Evolutionary conservation across 2,888 invertebrate genomes (phyloP).

Genomic region (Agrotis segetum): DNA sequence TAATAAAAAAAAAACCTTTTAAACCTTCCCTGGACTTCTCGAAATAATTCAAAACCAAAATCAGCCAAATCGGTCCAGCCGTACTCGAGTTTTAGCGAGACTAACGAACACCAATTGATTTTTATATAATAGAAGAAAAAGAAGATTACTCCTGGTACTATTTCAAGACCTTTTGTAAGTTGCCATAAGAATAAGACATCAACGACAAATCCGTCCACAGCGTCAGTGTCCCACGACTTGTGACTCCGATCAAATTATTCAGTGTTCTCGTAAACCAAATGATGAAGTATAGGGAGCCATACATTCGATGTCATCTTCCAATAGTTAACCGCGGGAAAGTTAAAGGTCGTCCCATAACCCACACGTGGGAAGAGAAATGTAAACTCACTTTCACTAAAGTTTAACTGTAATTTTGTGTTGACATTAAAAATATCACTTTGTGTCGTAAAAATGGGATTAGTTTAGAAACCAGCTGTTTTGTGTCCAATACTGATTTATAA

Average conservation of each 20-base stretch:
- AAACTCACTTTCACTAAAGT: slow-evolving; percentile 60
- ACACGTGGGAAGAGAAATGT: slow-evolving; percentile 62
- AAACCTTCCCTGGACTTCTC: no score
- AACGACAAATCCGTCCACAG: not conserved
- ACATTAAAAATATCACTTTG: slow-evolving; percentile 62
- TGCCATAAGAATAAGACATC: not conserved
- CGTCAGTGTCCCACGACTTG: slow-evolving; percentile 41
- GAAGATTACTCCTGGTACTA: no score
- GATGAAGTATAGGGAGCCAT: slow-evolving; percentile 41
- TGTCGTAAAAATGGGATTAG: slow-evolving; percentile 61
- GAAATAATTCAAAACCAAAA: no score
- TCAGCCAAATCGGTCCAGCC: no score
- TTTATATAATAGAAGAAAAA: no score
- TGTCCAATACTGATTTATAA: slow-evolving; percentile 62
- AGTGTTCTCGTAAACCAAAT: slow-evolving; percentile 31
- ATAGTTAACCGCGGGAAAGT: slow-evolving; percentile 52
- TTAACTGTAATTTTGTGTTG: slow-evolving; percentile 62
- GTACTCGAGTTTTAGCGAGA: no score
- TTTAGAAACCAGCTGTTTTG: slow-evolving; percentile 55
- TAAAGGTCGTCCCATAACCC: slow-evolving; percentile 50
- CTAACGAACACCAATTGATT: no score
- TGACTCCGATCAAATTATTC: slow-evolving; percentile 41
- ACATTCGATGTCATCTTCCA: slow-evolving; percentile 45
- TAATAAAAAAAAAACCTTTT: no score
- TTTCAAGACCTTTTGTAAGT: no score